A percentile compares a stretch with the other conserved stretches of the same genome.
Evolutionary conservation across 2,113 vertebrate genomes (phyloP).

Genomic region (Psittacula cyanocephala): DNA sequence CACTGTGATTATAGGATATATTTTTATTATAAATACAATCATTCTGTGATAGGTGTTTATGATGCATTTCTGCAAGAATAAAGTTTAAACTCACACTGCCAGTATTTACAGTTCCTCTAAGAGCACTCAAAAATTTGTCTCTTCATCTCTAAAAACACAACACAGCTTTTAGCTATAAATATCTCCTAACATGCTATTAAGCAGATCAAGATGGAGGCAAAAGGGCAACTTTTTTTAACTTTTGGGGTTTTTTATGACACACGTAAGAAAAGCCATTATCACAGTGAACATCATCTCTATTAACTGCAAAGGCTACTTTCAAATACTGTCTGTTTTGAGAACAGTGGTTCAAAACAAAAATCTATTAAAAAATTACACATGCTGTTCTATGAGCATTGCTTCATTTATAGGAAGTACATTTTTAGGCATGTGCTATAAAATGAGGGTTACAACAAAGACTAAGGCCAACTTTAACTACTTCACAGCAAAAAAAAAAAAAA

Average conservation of each 20-base stretch:
- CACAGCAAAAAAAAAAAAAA: neutral
- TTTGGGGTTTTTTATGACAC: neutral
- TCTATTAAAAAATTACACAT: neutral
- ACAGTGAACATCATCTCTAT: neutral
- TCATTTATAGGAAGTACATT: neutral
- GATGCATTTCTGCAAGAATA: neutral
- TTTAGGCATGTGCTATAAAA: neutral
- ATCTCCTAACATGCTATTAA: neutral
- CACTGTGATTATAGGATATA: neutral
- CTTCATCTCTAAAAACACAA: neutral
- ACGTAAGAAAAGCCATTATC: neutral
- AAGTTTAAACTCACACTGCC: neutral
- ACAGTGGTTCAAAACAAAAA: neutral
- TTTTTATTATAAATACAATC: neutral
- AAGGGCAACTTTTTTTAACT: fast-evolving
- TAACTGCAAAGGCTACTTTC: neutral
- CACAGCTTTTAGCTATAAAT: neutral
- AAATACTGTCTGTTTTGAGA: neutral
- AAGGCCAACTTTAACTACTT: neutral
- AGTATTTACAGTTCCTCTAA: neutral
- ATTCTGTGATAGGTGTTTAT: neutral
- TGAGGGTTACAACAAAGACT: neutral
- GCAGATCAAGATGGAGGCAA: neutral
- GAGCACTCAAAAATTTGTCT: neutral
- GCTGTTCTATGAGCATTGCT: neutral